Evolutionary conservation across 1,140 invertebrate genomes (phyloP), one percentile per base, ranked within the genome.

Genomic region (Drosophila seguyi): DNA sequence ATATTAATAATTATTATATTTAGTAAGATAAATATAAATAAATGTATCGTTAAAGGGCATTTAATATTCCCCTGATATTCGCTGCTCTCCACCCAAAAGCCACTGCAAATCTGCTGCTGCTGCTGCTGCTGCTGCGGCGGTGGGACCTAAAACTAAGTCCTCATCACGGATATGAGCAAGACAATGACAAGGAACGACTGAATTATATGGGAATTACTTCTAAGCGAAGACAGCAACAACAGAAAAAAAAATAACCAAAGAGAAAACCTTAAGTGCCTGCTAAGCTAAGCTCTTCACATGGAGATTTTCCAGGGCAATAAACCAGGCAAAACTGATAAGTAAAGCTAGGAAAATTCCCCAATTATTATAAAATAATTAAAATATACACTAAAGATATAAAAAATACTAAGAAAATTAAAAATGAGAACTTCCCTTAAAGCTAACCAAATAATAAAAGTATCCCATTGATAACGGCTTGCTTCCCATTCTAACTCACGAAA

Each of bases 141-240:
- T 39, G 50, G 42, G 16, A 66, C 72, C 73, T 75, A 75, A 75
- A 75, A 76, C 73, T 76, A 76, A 76, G 62, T 60, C 74, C 74
- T 76, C 73, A 76, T 76, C 72, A 53, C 73, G 62, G 74, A 76
- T 76, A 65, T 74, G 71, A 73, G 56, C 69, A 80, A 79, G 65
- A 80, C 77, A 80, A 80, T 80, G 78, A 62, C 78, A 80, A 57
- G 79, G 44, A 55, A 59, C 41, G 71, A 59, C 62, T 60, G 63
- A 63, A 75, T 81, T 81, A 69, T 38, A 75, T 75, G 69, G 58
- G 72, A 75, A 75, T 75, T 75, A 75, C 41, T 72, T 72, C 53
- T 58, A 62, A 74, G 48, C 48, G 57, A 74, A 74, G 39, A 72
- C 66, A 47, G 67, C 31, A 11, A 22, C 22, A 38, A 27, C 11